Conservation (phyloP, 2,113 vertebrate species). For the Poicephalus gulielmi region DNA sequence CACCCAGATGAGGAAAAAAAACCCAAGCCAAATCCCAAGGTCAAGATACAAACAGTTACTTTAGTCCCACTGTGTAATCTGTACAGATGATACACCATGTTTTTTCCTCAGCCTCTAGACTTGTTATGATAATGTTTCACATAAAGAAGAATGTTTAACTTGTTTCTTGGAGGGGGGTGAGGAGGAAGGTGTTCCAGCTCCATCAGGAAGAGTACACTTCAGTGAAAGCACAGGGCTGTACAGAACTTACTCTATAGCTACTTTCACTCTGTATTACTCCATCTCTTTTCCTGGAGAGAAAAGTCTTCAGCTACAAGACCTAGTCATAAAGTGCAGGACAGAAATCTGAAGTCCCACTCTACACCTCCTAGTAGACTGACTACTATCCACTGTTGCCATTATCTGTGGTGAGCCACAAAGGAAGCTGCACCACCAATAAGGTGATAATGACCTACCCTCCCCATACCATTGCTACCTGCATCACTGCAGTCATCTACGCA, state of each 20-base stretch:
- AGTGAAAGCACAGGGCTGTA: not conserved
- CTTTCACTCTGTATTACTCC: not conserved
- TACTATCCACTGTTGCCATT: not conserved
- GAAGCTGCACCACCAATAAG: not conserved
- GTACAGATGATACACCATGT: not conserved
- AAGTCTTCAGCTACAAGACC: not conserved
- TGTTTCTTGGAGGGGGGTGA: not conserved
- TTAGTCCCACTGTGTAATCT: not conserved
- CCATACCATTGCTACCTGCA: not conserved
- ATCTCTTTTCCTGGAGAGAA: not conserved
- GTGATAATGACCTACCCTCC: not conserved
- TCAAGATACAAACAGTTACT: not conserved
- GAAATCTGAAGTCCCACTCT: not conserved
- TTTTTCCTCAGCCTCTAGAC: not conserved
- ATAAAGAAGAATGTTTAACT: not conserved
- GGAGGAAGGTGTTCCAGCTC: not conserved
- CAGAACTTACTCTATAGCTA: not conserved
- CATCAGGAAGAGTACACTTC: not conserved
- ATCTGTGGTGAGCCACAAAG: not conserved
- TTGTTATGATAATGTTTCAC: not conserved
- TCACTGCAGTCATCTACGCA: not conserved
- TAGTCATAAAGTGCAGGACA: not conserved
- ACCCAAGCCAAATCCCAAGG: not conserved
- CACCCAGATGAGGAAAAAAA: not conserved
- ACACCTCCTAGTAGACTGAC: not conserved